Evolutionary conservation across 2,113 vertebrate species (phyloP), one percentile per base, ranked within the genome.

Genomic region (Empidonax alnorum): DNA sequence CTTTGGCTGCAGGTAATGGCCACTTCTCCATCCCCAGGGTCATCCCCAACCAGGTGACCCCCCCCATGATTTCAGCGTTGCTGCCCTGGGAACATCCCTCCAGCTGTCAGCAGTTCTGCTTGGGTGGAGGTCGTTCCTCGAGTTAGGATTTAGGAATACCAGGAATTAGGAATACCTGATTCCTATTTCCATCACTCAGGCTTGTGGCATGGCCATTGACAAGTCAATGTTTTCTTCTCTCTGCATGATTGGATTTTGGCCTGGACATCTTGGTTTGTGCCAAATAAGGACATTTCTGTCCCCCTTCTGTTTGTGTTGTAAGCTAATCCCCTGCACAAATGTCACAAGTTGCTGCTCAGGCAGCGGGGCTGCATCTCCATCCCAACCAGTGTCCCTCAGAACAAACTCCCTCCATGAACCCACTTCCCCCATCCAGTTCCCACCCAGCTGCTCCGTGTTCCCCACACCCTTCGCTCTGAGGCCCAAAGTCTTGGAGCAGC

Each of bases 361-460:
- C 4, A 5, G 10, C 9, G 76, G 67, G 58, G 44, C 35, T 65
- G 22, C 12, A 25, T 59, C 17, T 82, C 75, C 56, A n/a, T 6
- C 71, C 3, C 3, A 3, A 3, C 10, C 35, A 27, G 5, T 0
- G 0, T 47, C 24, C 24, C 37, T 5, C 8, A 12, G 41, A 69
- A 41, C 55, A 66, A 87, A 14, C 2, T 12, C 61, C 10, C 8
- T 78, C 76, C 58, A 3, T 0, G 14, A 61, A 24, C 49, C 39
- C 12, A 10, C 1, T 18, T 15, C 41, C 47, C 44, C 25, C 66
- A n/a, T 4, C 5, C 76, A 10, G 14, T 9, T 66, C 47, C 72
- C n/a, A 12, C 9, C 10, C 52, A n/a, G 53, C 1, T 17, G 24
- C 84, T 66, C 31, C 66, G 20, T 7, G 47, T 18, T 52, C 27